Evolutionary conservation across 30 jellyfish, hydroid and myxozoan species (phyloP).

Genomic region (Chironex yamaguchii): DNA sequence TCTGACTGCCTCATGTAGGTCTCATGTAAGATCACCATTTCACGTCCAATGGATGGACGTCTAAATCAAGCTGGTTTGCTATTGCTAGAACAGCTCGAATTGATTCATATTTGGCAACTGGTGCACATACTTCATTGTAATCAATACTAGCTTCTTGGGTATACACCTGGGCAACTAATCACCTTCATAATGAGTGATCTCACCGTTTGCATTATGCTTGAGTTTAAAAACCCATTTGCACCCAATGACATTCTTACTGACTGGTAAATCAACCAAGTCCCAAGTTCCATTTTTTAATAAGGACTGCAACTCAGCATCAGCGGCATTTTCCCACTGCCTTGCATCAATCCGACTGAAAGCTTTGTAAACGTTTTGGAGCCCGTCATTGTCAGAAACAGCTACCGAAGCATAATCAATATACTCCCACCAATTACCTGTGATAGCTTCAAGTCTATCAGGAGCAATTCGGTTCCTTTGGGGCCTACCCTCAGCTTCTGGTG

Average conservation of each 20-base stretch:
- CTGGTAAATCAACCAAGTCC: slow-evolving; percentile 46
- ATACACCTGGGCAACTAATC: slow-evolving; percentile 65
- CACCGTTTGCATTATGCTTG: slow-evolving; percentile 54
- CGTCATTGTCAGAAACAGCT: slow-evolving; percentile 52
- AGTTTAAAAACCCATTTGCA: slow-evolving; percentile 68
- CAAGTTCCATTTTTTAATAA: slow-evolving; percentile 29
- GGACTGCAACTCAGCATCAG: slow-evolving; percentile 23
- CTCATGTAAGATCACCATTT: no score
- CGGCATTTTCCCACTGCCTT: slow-evolving; percentile 42
- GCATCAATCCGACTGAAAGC: slow-evolving; percentile 33
- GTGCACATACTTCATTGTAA: slow-evolving; percentile 41
- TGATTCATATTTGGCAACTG: slow-evolving; percentile 47
- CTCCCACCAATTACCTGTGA: slow-evolving; percentile 63
- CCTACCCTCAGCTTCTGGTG: slow-evolving; percentile 8
- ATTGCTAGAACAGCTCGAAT: slow-evolving; percentile 34
- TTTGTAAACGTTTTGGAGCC: slow-evolving; percentile 24
- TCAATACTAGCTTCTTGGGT: slow-evolving; percentile 59
- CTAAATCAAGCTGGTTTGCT: slow-evolving; percentile 28
- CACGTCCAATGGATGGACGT: slow-evolving; percentile 52
- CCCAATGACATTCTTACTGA: slow-evolving; percentile 16
- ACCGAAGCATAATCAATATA: slow-evolving; percentile 53
- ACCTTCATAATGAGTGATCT: slow-evolving; percentile 49
- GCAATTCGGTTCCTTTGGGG: slow-evolving; percentile 31
- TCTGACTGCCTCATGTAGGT: no score
- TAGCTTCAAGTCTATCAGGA: slow-evolving; percentile 25